Conservation (phyloP, 2,888 invertebrate species). For the Cataglyphis cursor region DNA sequence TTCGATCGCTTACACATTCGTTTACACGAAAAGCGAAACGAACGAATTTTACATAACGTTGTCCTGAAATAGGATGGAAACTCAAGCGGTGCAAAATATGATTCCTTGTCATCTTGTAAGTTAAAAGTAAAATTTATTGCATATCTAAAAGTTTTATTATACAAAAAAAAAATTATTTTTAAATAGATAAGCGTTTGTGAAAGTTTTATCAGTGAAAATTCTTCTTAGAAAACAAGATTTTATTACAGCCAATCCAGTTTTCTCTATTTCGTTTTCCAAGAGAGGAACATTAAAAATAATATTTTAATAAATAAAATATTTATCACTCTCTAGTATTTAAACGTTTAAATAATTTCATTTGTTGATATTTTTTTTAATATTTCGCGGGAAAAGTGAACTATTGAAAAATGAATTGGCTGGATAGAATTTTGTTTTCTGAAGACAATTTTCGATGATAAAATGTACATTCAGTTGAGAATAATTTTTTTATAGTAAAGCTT, state of each 20-base stretch:
- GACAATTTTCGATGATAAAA: neutral
- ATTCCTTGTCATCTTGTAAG: constrained; percentile 1
- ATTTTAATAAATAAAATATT: neutral
- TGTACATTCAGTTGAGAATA: neutral
- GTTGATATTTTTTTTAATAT: neutral
- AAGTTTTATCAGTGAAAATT: constrained; percentile 9
- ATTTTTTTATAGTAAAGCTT: neutral
- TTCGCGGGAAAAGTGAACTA: neutral
- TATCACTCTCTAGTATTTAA: neutral
- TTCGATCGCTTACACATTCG: neutral
- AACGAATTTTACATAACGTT: constrained; percentile 10
- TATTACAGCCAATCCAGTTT: neutral
- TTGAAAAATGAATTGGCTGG: neutral
- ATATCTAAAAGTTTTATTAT: neutral
- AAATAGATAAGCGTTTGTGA: neutral
- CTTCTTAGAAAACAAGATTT: neutral
- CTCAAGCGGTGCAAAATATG: neutral
- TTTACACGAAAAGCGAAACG: neutral
- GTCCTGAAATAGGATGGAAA: neutral
- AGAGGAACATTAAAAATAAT: neutral
- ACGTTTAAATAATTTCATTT: neutral
- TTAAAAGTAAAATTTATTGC: neutral
- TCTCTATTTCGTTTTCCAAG: neutral
- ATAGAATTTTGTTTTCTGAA: neutral
- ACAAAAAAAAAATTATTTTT: neutral